Evolutionary conservation across 2,797 vertebrate genomes (phyloP).

Genomic region (Takifugu ocellatus): DNA sequence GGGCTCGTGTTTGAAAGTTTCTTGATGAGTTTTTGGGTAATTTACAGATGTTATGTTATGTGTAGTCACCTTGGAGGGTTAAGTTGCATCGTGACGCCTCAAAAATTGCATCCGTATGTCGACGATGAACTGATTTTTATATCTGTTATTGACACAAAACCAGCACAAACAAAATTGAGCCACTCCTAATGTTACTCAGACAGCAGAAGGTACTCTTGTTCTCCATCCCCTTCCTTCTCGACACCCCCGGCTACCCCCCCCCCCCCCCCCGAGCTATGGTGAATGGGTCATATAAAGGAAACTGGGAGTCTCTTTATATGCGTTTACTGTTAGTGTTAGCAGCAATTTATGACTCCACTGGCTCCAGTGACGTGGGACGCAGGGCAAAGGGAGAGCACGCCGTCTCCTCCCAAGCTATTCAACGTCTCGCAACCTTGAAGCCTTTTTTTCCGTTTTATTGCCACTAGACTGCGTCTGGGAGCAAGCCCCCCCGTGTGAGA

Average conservation of each 20-base stretch:
- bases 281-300: slow-evolving; percentile 69
- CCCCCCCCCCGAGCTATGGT: slow-evolving; percentile 47
- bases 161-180: too few species aligned
- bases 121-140: too few species aligned
- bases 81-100: too few species aligned
- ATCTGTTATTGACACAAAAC: too few species aligned
- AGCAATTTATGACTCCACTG: slow-evolving; percentile 72
- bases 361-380: slow-evolving; percentile 71
- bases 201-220: not conserved
- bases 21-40: too few species aligned
- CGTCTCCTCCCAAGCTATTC: slow-evolving; percentile 66
- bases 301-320: slow-evolving; percentile 72
- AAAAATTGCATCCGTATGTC: too few species aligned
- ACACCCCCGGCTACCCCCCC: slow-evolving; percentile 14
- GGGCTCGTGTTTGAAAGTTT: too few species aligned
- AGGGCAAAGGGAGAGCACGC: slow-evolving; percentile 50
- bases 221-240: slow-evolving; percentile 27
- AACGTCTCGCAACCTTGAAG: slow-evolving; percentile 68
- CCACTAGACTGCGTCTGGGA: slow-evolving; percentile 71
- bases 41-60: too few species aligned
- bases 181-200: too few species aligned
- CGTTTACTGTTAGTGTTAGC: slow-evolving; percentile 75
- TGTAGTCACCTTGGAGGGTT: too few species aligned
- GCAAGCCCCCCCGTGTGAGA: slow-evolving; percentile 43
- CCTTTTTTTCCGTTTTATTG: slow-evolving; percentile 65